phyloP scores from a whole-genome alignment of 1,140 invertebrate species.

The Drosophila busckii region DNA sequence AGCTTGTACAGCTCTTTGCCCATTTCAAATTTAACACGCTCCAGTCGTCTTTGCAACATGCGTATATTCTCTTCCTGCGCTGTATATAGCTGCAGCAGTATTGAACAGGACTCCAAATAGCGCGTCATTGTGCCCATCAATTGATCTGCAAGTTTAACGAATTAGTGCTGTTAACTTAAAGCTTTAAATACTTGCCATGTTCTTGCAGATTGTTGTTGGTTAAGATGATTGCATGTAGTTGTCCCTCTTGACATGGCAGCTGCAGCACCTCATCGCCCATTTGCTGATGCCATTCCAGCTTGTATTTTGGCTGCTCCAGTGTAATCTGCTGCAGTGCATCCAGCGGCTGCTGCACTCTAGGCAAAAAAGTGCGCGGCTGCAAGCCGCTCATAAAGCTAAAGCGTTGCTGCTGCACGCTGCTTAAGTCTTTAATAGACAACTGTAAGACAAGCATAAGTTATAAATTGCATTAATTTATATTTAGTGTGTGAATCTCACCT shows the following conservation, averaged over 20 bases:
- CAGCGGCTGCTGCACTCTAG: constrained; percentile 32
- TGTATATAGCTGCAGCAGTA: constrained; percentile 46
- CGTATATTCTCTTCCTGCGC: constrained; percentile 11
- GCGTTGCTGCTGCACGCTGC: constrained; percentile 23
- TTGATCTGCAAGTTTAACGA: constrained; percentile 2
- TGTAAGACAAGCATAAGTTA: not conserved
- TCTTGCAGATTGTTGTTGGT: not conserved
- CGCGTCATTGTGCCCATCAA: constrained; percentile 18
- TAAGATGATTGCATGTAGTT: constrained; percentile 30
- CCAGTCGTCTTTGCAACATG: constrained; percentile 11
- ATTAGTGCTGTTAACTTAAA: not conserved
- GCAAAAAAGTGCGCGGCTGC: constrained; percentile 28
- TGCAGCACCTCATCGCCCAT: not conserved
- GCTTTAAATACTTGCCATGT: constrained; percentile 29
- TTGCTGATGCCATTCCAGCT: not conserved
- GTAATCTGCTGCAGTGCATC: constrained; percentile 4
- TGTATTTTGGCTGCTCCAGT: not conserved
- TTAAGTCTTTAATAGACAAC: constrained; percentile 39
- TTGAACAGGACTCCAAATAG: constrained; percentile 9
- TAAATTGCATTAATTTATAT: not conserved
- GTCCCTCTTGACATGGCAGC: constrained; percentile 8
- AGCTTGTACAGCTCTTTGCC: no score
- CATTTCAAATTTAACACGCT: no score
- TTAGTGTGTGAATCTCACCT: constrained; percentile 4
- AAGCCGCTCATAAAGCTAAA: constrained; percentile 24